These are phyloP conservation scores for Omphaloscelis lunosa DNA, from an alignment of 2,888 invertebrate species.

Conservation along the genomic window DNA sequence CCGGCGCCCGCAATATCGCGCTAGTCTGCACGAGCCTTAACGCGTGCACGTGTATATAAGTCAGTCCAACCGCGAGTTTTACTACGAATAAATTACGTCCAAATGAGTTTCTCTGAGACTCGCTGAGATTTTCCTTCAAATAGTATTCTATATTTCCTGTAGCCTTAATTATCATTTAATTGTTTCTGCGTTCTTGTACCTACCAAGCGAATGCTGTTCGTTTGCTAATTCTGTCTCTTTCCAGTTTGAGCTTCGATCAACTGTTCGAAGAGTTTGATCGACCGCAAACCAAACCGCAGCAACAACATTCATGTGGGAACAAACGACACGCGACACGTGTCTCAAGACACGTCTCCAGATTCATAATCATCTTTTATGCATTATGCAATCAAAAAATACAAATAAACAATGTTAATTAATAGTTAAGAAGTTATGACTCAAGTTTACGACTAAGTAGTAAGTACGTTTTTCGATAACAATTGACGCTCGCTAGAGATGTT, in stretches of 20 bases:
- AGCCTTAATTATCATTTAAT: constrained; percentile 33
- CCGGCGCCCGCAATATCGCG: too few species aligned
- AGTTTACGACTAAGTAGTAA: not conserved
- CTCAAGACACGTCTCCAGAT: not conserved
- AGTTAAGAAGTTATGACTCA: not conserved
- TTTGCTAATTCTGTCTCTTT: not conserved
- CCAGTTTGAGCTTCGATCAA: too few species aligned
- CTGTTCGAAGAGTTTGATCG: too few species aligned
- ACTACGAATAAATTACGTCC: too few species aligned
- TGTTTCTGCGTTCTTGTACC: constrained; percentile 12
- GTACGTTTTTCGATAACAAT: not conserved
- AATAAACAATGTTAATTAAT: not conserved
- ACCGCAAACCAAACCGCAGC: too few species aligned
- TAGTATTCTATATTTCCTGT: constrained; percentile 23
- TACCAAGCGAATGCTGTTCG: not conserved
- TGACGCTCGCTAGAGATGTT: not conserved
- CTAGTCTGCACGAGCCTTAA: too few species aligned
- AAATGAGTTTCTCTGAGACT: constrained; percentile 8
- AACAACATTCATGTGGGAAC: not conserved
- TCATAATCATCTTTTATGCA: not conserved
- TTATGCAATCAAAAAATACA: not conserved
- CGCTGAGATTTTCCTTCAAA: constrained; percentile 21
- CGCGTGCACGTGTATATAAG: too few species aligned
- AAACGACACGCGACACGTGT: not conserved
- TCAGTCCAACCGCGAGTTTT: too few species aligned